These are phyloP conservation scores for Cantharis lateralis DNA, from an alignment of 2,888 invertebrate species.

Conservation along the genomic window DNA sequence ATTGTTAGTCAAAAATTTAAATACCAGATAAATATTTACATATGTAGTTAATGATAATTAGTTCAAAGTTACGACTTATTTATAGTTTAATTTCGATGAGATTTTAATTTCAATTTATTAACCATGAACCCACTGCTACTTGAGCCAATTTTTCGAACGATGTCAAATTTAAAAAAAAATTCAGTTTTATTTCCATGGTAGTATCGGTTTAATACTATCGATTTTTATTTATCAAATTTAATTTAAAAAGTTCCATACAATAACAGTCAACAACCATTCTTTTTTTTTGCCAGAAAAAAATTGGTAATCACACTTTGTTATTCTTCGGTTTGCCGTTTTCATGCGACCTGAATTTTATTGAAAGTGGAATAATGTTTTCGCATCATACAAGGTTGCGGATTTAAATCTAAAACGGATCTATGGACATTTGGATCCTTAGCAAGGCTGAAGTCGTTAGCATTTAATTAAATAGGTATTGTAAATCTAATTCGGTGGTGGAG, in stretches of 20 bases:
- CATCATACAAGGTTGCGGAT: background rate
- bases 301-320: background rate
- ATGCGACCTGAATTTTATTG: background rate
- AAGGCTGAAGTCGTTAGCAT: background rate
- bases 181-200: too few relatives aligned
- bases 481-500: background rate
- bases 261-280: too few relatives aligned
- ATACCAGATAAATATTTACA: background rate
- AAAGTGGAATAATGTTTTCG: background rate
- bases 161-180: background rate
- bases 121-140: background rate
- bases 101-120: background rate
- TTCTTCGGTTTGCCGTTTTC: background rate
- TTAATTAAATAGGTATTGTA: background rate
- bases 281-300: background rate
- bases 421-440: background rate
- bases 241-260: background rate
- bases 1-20: background rate
- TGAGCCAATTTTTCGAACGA: background rate
- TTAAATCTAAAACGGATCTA: background rate
- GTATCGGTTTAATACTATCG: background rate
- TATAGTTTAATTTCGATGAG: background rate
- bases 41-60: background rate
- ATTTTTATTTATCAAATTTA: background rate
- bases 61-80: background rate